Percentiles rank a stretch among this genome's conserved stretches.
Conservation (phyloP, 2,888 invertebrate genomes). For the Stictocephala bisonia region DNA sequence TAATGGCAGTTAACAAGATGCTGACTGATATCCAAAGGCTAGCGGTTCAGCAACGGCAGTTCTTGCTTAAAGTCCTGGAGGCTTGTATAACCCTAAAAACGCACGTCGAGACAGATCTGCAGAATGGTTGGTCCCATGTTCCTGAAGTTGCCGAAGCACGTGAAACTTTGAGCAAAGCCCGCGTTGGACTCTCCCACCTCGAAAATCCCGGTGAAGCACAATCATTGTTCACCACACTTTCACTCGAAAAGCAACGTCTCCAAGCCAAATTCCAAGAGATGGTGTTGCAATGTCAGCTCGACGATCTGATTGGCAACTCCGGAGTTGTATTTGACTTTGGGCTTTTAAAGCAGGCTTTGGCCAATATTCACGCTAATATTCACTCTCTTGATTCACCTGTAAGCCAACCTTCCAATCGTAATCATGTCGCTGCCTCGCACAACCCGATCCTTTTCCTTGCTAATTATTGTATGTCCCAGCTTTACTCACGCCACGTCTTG, state of each 20-base stretch:
- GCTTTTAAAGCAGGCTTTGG: slow-evolving; percentile 74
- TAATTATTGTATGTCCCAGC: slow-evolving; percentile 81
- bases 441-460: slow-evolving; percentile 79
- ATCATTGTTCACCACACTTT: slow-evolving; percentile 71
- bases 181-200: slow-evolving; percentile 70
- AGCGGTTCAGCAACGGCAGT: slow-evolving; percentile 77
- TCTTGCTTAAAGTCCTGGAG: slow-evolving; percentile 77
- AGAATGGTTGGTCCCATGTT: slow-evolving; percentile 74
- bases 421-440: slow-evolving; percentile 61
- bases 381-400: slow-evolving; percentile 70
- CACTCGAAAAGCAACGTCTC: slow-evolving; percentile 74
- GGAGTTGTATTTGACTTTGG: slow-evolving; percentile 76
- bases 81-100: slow-evolving; percentile 80
- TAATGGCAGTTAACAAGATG: slow-evolving; percentile 76
- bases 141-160: slow-evolving; percentile 75
- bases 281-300: slow-evolving; percentile 77
- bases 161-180: slow-evolving; percentile 72
- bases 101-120: slow-evolving; percentile 79
- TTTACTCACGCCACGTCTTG: slow-evolving; percentile 74
- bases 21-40: slow-evolving; percentile 77
- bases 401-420: slow-evolving; percentile 53
- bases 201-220: slow-evolving; percentile 72
- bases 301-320: slow-evolving; percentile 76
- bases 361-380: slow-evolving; percentile 72
- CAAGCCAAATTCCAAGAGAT: slow-evolving; percentile 75